Evolutionary conservation across 2,113 vertebrate species (phyloP).

Genomic region (Tichodroma muraria): DNA sequence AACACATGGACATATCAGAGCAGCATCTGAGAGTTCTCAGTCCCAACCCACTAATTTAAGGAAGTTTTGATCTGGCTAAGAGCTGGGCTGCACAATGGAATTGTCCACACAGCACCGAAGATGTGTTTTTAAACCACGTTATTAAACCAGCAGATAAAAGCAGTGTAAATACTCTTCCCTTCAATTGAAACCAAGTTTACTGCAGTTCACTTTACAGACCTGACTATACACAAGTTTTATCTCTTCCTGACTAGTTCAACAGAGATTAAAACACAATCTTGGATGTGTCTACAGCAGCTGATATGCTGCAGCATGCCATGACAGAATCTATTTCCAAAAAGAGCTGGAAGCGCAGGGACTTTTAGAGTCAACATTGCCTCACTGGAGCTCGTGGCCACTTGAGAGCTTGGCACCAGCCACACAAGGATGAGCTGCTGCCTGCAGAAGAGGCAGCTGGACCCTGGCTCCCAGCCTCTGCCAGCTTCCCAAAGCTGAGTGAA

Average conservation of each 20-base stretch:
- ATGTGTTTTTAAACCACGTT: background rate
- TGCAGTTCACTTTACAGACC: background rate
- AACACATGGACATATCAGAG: background rate
- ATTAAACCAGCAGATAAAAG: constrained; percentile 32
- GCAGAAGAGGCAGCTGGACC: background rate
- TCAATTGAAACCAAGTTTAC: constrained; percentile 44
- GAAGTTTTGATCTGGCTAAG: background rate
- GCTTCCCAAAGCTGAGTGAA: background rate
- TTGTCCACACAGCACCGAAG: background rate
- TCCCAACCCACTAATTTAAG: background rate
- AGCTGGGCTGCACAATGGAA: background rate
- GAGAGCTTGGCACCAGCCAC: background rate
- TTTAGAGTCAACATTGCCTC: background rate
- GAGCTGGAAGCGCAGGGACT: background rate
- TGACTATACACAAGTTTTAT: constrained; percentile 35
- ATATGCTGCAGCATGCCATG: background rate
- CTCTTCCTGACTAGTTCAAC: background rate
- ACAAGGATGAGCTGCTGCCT: background rate
- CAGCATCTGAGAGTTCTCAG: background rate
- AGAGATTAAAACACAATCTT: background rate
- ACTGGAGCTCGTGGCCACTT: background rate
- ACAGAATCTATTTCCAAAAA: background rate
- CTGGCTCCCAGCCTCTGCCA: background rate
- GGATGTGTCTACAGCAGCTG: background rate
- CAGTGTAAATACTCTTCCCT: constrained; percentile 19